A percentile compares a stretch with the other conserved stretches of the same genome.
Evolutionary conservation across 2,888 invertebrate species (phyloP).

Genomic region (Meiosimyza decipiens): DNA sequence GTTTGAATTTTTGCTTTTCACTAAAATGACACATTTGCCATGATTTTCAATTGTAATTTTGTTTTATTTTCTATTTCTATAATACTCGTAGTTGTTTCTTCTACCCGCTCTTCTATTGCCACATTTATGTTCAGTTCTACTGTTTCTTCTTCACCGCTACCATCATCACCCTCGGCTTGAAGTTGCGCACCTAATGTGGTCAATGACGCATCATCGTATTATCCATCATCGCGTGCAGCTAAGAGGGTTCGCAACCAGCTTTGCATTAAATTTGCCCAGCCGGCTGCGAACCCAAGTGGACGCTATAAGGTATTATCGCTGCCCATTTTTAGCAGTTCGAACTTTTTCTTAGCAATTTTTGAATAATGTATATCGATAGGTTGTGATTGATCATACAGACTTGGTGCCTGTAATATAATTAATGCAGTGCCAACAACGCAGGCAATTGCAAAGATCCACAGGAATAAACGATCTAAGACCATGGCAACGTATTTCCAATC

Average conservation of each 20-base stretch:
- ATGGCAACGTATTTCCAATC: slow-evolving; percentile 98
- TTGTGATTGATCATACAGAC: slow-evolving; percentile 89
- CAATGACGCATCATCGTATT: slow-evolving; percentile 54
- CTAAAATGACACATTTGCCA: neutral
- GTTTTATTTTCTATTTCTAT: neutral
- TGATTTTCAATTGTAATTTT: slow-evolving; percentile 13
- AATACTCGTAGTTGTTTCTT: slow-evolving; percentile 28
- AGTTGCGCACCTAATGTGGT: slow-evolving; percentile 49
- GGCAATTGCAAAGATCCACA: slow-evolving; percentile 94
- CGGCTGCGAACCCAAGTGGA: slow-evolving; percentile 69
- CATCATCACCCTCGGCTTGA: neutral
- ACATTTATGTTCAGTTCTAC: slow-evolving; percentile 15
- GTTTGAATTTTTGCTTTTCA: neutral
- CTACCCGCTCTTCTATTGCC: slow-evolving; percentile 8
- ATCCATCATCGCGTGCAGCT: slow-evolving; percentile 72
- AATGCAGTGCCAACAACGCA: slow-evolving; percentile 90
- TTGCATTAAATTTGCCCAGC: slow-evolving; percentile 77
- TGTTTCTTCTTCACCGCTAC: slow-evolving; percentile 17
- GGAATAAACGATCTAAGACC: slow-evolving; percentile 95
- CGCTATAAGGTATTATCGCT: slow-evolving; percentile 69
- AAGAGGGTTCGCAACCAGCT: slow-evolving; percentile 76
- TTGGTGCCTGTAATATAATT: slow-evolving; percentile 90
- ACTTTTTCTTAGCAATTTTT: slow-evolving; percentile 90
- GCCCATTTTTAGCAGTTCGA: slow-evolving; percentile 89
- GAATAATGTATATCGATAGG: slow-evolving; percentile 91